These are phyloP conservation scores for Amphimedon queenslandica DNA, from an alignment of 37 sponge, comb jelly and placozoan genomes.

Conservation along the genomic window DNA sequence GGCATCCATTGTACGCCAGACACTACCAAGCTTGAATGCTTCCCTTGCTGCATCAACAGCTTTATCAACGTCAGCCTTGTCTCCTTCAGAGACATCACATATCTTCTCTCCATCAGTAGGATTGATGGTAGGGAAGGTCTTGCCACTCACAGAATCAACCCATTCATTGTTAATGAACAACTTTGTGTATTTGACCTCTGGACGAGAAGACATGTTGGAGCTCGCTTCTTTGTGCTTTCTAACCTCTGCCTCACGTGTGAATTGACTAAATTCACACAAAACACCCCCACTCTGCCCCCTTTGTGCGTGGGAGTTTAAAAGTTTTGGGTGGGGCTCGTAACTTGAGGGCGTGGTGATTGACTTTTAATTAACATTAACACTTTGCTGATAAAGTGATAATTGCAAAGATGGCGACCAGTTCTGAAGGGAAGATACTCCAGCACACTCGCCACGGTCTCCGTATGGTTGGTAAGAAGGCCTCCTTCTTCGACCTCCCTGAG, in stretches of 20 bases:
- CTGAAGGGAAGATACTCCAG: slow-evolving; percentile 23
- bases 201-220: slow-evolving; percentile 8
- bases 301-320: too few relatives aligned
- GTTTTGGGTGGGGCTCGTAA: too few relatives aligned
- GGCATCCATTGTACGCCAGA: slow-evolving; percentile 96
- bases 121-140: slow-evolving; percentile 90
- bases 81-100: slow-evolving; percentile 93
- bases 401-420: slow-evolving; percentile 6
- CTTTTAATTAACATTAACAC: too few relatives aligned
- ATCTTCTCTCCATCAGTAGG: slow-evolving; percentile 93
- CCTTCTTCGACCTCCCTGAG: slow-evolving; percentile 68
- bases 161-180: slow-evolving; percentile 98
- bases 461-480: slow-evolving; percentile 51
- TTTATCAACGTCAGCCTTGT: slow-evolving; percentile 95
- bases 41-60: slow-evolving; percentile 90
- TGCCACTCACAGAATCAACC: slow-evolving; percentile 82
- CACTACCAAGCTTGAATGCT: slow-evolving; percentile 85
- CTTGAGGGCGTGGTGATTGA: too few relatives aligned
- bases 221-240: slow-evolving; percentile 36
- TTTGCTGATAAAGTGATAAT: neutral
- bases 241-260: too few relatives aligned
- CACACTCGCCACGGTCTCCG: slow-evolving; percentile 37
- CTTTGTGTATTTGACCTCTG: slow-evolving; percentile 82
- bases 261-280: too few relatives aligned
- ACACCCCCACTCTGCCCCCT: too few relatives aligned